These are phyloP conservation scores for Pteronura brasiliensis DNA, from an alignment of 2,113 vertebrate genomes.

Conservation along the genomic window DNA sequence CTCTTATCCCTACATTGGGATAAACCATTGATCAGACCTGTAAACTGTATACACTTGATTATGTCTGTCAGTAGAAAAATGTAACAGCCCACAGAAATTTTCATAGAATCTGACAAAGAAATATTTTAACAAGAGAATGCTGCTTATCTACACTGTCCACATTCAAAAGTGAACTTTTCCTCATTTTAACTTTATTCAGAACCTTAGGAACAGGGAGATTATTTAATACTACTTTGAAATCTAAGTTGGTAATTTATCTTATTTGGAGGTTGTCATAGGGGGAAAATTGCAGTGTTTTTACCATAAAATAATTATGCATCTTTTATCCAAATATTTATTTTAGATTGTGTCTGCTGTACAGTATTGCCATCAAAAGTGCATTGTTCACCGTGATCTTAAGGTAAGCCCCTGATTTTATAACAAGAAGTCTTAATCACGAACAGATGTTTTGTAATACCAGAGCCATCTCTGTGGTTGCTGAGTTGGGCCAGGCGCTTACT, in stretches of 20 bases:
- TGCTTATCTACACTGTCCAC: not conserved
- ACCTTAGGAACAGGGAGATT: not conserved
- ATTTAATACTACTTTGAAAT: constrained; percentile 19
- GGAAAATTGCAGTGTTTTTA: not conserved
- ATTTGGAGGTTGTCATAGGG: not conserved
- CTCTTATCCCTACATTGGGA: not conserved
- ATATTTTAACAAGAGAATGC: not conserved
- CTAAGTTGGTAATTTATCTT: not conserved
- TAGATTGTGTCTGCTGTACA: constrained; percentile 99
- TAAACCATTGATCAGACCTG: not conserved
- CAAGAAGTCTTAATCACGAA: not conserved
- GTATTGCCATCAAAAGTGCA: constrained; percentile 97
- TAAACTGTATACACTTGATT: not conserved
- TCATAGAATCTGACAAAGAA: not conserved
- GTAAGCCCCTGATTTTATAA: constrained; percentile 78
- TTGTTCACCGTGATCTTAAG: constrained; percentile 98
- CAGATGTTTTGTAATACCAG: not conserved
- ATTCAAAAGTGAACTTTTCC: not conserved
- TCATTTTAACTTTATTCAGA: constrained; percentile 3
- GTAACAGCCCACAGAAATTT: not conserved
- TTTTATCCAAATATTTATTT: constrained; percentile 78
- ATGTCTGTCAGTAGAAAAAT: constrained; percentile 13
- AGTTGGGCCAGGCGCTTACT: not conserved
- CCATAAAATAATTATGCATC: constrained; percentile 49
- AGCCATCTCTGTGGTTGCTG: not conserved